These are phyloP conservation scores for Peromyscus californicus DNA, from an alignment of 2,113 vertebrate species.

Conservation along the genomic window DNA sequence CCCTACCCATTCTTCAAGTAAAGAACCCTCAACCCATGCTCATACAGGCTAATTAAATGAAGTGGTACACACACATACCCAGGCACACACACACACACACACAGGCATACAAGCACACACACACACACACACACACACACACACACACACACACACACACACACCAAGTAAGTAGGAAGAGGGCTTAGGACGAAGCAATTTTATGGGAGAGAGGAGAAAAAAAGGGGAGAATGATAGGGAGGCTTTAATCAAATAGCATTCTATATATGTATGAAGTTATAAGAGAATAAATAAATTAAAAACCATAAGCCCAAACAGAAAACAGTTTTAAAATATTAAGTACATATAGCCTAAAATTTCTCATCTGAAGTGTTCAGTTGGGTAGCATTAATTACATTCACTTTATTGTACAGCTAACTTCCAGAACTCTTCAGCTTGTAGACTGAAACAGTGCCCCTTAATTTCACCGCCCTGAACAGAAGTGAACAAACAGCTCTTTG, in stretches of 20 bases:
- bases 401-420: neutral
- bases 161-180: neutral
- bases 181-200: neutral
- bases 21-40: neutral
- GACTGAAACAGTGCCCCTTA: neutral
- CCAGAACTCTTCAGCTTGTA: neutral
- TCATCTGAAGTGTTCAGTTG: neutral
- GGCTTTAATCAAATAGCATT: neutral
- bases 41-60: neutral
- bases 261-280: neutral
- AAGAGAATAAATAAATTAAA: neutral
- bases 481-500: neutral
- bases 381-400: neutral
- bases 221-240: neutral
- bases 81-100: neutral
- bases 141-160: neutral
- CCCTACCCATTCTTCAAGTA: neutral
- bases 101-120: neutral
- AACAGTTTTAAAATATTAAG: neutral
- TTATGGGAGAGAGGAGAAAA: neutral
- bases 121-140: neutral
- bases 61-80: neutral
- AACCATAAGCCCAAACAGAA: neutral
- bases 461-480: neutral
- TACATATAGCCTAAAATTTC: neutral